Evolutionary conservation across 2,113 vertebrate species (phyloP).

Genomic region (Pseudorhombus dupliciocellatus): DNA sequence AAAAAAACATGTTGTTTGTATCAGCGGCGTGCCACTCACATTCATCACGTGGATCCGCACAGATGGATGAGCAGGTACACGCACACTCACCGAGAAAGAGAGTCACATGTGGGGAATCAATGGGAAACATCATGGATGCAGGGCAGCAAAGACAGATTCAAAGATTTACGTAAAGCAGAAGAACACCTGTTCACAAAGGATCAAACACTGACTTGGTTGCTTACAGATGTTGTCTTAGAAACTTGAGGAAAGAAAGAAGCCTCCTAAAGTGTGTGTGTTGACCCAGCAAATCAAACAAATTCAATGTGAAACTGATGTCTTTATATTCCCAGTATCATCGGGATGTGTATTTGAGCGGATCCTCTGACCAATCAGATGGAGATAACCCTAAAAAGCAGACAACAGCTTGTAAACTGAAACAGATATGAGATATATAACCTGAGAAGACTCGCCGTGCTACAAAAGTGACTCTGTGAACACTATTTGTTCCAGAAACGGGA

Average conservation of each 20-base stretch:
- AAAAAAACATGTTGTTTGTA: slow-evolving; percentile 56
- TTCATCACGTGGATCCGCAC: slow-evolving; percentile 37
- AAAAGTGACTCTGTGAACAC: slow-evolving; percentile 9
- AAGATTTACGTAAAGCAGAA: neutral
- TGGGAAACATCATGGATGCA: neutral
- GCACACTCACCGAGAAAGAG: slow-evolving; percentile 6
- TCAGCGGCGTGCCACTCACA: slow-evolving; percentile 52
- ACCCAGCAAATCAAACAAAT: slow-evolving; percentile 33
- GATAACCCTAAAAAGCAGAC: neutral
- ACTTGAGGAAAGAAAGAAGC: slow-evolving; percentile 23
- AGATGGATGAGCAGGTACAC: slow-evolving; percentile 42
- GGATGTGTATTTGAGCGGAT: slow-evolving; percentile 5
- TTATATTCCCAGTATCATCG: neutral
- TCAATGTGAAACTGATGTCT: slow-evolving; percentile 37
- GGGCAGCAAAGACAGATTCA: neutral
- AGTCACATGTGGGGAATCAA: slow-evolving; percentile 16
- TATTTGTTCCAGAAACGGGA: neutral
- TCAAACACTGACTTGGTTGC: slow-evolving; percentile 16
- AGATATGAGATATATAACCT: no score
- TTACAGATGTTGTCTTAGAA: slow-evolving; percentile 53
- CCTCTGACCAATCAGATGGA: no score
- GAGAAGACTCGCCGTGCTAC: neutral
- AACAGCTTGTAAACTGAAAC: neutral
- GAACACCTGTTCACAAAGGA: slow-evolving; percentile 30
- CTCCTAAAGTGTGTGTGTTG: slow-evolving; percentile 38